These are phyloP conservation scores for Lathamus discolor DNA, from an alignment of 2,113 vertebrate species.

Conservation along the genomic window DNA sequence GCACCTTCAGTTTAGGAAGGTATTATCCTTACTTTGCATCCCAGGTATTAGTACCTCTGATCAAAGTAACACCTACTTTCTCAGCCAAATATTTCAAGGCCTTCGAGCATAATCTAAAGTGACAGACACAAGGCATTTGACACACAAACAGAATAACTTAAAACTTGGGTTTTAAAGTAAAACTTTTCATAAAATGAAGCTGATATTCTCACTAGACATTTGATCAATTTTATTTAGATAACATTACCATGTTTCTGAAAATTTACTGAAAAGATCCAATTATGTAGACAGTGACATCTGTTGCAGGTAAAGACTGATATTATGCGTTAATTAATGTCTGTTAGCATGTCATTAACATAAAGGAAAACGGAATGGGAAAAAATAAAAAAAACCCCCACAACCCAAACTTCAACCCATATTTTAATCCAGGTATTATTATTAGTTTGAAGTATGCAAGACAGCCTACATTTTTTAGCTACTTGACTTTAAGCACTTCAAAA, in stretches of 20 bases:
- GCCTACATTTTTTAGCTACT: constrained; percentile 32
- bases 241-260: background rate
- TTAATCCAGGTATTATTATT: background rate
- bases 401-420: background rate
- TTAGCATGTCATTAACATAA: background rate
- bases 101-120: background rate
- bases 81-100: background rate
- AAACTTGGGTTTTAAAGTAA: background rate
- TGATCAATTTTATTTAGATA: background rate
- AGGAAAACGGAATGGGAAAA: background rate
- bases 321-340: background rate
- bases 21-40: background rate
- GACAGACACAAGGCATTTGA: background rate
- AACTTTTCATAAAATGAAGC: background rate
- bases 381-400: background rate
- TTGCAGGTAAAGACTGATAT: background rate
- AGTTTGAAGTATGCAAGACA: background rate
- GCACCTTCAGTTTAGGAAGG: background rate
- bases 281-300: background rate
- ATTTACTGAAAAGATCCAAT: background rate
- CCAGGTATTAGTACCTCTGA: background rate
- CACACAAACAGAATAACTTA: background rate
- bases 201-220: background rate
- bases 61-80: background rate
- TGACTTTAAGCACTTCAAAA: constrained; percentile 24